These are phyloP conservation scores for Macrophya annulata DNA, from an alignment of 2,888 invertebrate species.

Conservation along the genomic window DNA sequence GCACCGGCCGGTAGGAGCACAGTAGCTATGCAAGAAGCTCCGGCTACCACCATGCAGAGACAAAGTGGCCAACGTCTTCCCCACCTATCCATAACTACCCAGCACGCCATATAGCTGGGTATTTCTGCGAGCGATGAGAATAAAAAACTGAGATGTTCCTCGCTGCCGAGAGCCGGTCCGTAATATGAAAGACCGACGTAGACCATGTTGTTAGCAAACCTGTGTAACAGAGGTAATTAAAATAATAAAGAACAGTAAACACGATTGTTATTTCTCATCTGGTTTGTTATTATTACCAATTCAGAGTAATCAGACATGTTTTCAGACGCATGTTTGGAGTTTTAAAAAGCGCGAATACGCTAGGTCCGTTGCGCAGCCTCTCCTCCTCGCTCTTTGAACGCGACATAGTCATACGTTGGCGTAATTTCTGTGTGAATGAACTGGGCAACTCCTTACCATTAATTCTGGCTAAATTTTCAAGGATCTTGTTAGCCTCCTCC, in stretches of 20 bases:
- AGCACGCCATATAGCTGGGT: conserved; percentile 93
- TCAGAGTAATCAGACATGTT: conserved; percentile 91
- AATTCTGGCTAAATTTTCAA: conserved; percentile 89
- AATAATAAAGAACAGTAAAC: background rate
- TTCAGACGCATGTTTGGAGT: conserved; percentile 95
- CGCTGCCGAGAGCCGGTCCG: conserved; percentile 92
- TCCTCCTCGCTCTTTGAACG: conserved; percentile 81
- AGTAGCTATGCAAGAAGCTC: conserved; percentile 92
- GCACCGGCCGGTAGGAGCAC: conserved; percentile 90
- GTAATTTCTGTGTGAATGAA: conserved; percentile 87
- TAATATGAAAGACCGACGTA: conserved; percentile 96
- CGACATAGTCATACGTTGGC: conserved; percentile 87
- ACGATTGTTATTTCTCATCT: background rate
- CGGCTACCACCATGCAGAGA: conserved; percentile 86
- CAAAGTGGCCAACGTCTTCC: conserved; percentile 95
- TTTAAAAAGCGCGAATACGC: conserved; percentile 86
- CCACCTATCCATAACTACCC: conserved; percentile 94
- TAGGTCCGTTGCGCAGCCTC: conserved; percentile 78
- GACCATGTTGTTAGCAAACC: conserved; percentile 95
- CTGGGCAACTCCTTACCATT: conserved; percentile 90
- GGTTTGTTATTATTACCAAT: conserved; percentile 82
- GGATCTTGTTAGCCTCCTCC: conserved; percentile 90
- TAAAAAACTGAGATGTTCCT: conserved; percentile 94
- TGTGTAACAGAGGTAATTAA: conserved; percentile 64
- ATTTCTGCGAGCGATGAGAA: conserved; percentile 93